Base-by-base conservation (phyloP, 2,888 invertebrate genomes). In the Agrilus mali region DNA sequence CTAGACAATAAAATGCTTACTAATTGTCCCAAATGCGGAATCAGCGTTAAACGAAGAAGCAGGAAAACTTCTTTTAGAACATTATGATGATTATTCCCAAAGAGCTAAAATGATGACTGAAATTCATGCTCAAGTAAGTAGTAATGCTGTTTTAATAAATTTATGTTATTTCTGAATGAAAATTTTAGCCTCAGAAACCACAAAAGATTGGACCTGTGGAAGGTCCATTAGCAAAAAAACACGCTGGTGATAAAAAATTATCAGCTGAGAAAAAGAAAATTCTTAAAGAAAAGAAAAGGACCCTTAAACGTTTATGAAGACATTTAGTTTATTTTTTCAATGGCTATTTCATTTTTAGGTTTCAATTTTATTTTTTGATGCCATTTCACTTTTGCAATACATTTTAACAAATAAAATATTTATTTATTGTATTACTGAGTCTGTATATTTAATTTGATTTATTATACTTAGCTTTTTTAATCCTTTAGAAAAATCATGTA, bases 41-140 rank as follows among this genome's bases (percentile, higher is more conserved):
- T 95, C 94, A 44, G 95, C 95, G 54, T 77, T 96, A 55, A 96
- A 96, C 67, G 95, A 94, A 64, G 95, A 95, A 69, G 95, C 95
- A 43, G 95, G 94, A 14, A 92, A 90, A 69, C 73, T 96, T 65
- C 72, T 96, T 52, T 73, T 92, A 56, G 93, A 93, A 70, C 83
- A 83, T 60, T 96, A 96, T 67, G 87, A 89, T 65, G 89, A 88
- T 67, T 96, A 95, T 72, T 90, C 81, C 47, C 79, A 81, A 61
- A 71, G 89, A 59, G 90, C 90, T 32, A 82, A 82, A 68, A 83
- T 90, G 82, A 87, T 86, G 81, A 89, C 89, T 36, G 88, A 90
- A 72, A 87, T 90, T 57, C 89, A 90, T 71, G 89, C 89, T 34
- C 77, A 78, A 72, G 79, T 79, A 67, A 13, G n/a, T 8, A 5